Percentiles rank a stretch among this genome's conserved stretches.
These are phyloP conservation scores for Tetraneura akinire DNA, from an alignment of 1,140 invertebrate species.

Conservation along the genomic window DNA sequence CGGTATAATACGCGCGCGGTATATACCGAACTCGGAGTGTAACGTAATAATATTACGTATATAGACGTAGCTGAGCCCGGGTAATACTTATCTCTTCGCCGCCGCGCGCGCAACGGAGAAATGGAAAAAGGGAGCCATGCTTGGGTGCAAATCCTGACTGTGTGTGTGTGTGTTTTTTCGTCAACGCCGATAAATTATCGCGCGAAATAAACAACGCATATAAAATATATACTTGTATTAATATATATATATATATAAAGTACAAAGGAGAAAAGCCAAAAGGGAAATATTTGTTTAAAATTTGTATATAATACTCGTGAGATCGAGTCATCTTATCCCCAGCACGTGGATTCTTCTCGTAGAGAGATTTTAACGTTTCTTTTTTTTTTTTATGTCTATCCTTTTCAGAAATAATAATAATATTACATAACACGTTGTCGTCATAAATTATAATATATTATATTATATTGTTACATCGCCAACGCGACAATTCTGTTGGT, in stretches of 20 bases:
- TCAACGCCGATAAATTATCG: slow-evolving; percentile 20
- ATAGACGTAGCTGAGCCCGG: background rate
- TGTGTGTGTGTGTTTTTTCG: slow-evolving; percentile 3
- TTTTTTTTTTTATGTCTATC: background rate
- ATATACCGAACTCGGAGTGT: too few relatives aligned
- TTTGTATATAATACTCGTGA: background rate
- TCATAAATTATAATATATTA: background rate
- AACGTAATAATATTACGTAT: too few relatives aligned
- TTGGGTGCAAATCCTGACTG: slow-evolving; percentile 39
- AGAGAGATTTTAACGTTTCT: background rate
- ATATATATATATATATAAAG: background rate
- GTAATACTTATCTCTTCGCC: slow-evolving; percentile 47
- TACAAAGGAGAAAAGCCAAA: slow-evolving; percentile 31
- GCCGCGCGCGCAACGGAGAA: background rate
- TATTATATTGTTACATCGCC: background rate
- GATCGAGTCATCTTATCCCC: background rate
- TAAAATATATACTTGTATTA: background rate
- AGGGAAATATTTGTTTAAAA: slow-evolving; percentile 32
- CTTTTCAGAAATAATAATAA: too few relatives aligned
- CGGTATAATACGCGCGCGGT: background rate
- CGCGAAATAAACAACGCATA: slow-evolving; percentile 10
- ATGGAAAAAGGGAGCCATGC: slow-evolving; percentile 17
- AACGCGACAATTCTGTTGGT: too few relatives aligned
- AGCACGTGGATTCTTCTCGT: background rate
- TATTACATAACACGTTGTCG: too few relatives aligned